Evolutionary conservation across 2,797 vertebrate genomes (phyloP).

Genomic region (Triplophysa yarkandensis): DNA sequence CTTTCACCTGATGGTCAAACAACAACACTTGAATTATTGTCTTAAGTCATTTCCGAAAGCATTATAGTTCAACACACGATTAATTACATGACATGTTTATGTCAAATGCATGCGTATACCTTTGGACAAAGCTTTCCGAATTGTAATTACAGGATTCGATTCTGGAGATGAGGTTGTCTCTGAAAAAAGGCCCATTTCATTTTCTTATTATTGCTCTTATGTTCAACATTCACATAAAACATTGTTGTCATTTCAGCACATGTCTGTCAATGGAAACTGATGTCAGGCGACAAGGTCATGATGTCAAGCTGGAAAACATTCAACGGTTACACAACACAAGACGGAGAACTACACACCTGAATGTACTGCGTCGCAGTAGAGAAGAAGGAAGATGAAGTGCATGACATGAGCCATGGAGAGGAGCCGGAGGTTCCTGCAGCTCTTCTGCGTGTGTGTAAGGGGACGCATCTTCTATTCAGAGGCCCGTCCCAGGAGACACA

Average conservation of each 20-base stretch:
- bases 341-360: conserved; percentile 68
- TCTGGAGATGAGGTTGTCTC: conserved; percentile 11
- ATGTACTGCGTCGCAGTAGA: conserved; percentile 62
- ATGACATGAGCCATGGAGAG: conserved; percentile 53
- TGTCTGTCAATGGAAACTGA: neutral
- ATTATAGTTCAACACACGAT: neutral
- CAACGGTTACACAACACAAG: neutral
- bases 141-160: conserved; percentile 16
- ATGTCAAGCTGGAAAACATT: conserved; percentile 26
- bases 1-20: conserved; percentile 60
- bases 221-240: too few species aligned
- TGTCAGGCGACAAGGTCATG: conserved; percentile 40
- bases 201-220: too few species aligned
- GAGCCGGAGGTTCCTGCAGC: conserved; percentile 58
- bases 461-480: conserved; percentile 25
- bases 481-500: conserved; percentile 9
- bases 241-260: too few species aligned
- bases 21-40: conserved; percentile 16
- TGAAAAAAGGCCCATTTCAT: neutral
- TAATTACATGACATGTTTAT: neutral
- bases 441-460: conserved; percentile 43
- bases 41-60: too few species aligned
- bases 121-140: neutral
- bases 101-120: conserved; percentile 24
- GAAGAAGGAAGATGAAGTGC: conserved; percentile 64